Evolutionary conservation across 2,797 vertebrate species (phyloP).

Genomic region (Muscicapa striata): DNA sequence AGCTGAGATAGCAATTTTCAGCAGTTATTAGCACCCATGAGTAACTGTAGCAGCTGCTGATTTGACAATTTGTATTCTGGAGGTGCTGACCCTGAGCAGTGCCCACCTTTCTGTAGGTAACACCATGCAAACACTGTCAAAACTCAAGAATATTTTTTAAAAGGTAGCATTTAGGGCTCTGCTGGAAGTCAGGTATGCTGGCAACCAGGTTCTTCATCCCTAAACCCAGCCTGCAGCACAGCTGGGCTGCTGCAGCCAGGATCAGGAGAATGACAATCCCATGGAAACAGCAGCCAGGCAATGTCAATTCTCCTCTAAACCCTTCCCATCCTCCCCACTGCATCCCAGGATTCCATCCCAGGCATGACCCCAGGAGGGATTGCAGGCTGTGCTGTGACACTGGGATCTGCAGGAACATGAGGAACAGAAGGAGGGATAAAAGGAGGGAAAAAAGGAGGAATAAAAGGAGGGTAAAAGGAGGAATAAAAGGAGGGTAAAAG

Average conservation of each 20-base stretch:
- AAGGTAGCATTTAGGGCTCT: neutral
- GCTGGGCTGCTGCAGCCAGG: neutral
- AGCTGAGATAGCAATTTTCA: neutral
- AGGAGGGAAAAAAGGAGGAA: neutral
- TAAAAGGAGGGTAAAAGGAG: too few species aligned
- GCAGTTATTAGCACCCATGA: neutral
- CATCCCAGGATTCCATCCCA: neutral
- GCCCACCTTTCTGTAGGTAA: neutral
- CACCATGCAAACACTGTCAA: neutral
- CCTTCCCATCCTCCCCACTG: neutral
- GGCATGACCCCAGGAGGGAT: neutral
- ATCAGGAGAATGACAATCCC: fast-evolving
- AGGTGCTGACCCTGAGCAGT: neutral
- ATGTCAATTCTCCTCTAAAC: fast-evolving
- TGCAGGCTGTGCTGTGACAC: neutral
- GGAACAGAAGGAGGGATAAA: neutral
- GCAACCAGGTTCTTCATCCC: neutral
- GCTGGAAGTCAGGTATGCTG: neutral
- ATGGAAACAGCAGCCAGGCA: neutral
- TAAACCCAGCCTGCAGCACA: neutral
- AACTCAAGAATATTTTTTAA: neutral
- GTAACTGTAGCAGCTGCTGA: neutral
- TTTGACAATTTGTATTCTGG: neutral
- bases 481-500: neutral
- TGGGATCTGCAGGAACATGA: fast-evolving